Conservation (phyloP, 1,140 invertebrate species). For the Plodia interpunctella region DNA sequence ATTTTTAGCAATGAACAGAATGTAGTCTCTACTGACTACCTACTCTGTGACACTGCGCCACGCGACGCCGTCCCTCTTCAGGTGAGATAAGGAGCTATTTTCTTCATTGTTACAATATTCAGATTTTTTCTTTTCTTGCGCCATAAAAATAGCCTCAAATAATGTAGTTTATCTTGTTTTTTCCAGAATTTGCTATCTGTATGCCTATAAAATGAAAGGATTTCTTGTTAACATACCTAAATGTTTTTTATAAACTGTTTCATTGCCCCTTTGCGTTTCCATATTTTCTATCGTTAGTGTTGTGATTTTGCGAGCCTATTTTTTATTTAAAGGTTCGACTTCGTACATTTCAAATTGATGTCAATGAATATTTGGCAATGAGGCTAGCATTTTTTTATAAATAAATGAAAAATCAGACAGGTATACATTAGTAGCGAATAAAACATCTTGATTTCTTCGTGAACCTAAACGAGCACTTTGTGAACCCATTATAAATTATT, state of each 20-base stretch:
- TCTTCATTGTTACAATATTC: not conserved
- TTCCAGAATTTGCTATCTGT: not conserved
- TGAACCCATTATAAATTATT: too few species aligned
- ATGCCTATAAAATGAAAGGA: too few species aligned
- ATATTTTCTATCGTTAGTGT: not conserved
- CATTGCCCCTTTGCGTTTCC: not conserved
- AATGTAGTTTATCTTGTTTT: not conserved
- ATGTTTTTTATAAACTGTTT: not conserved
- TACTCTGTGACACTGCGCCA: not conserved
- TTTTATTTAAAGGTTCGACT: too few species aligned
- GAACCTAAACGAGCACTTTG: too few species aligned
- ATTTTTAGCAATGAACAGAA: too few species aligned
- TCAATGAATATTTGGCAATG: too few species aligned
- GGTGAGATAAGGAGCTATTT: slow-evolving; percentile 3
- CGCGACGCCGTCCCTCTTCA: not conserved
- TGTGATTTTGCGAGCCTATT: not conserved
- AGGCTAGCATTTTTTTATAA: too few species aligned
- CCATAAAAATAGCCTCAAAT: not conserved
- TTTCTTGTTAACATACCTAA: too few species aligned
- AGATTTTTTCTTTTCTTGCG: not conserved
- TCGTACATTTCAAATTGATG: too few species aligned
- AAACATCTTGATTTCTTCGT: too few species aligned
- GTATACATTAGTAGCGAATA: too few species aligned
- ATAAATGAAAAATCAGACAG: too few species aligned
- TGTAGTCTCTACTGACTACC: not conserved